phyloP scores from a whole-genome alignment of 2,113 vertebrate genomes.

The Cardinalis cardinalis region DNA sequence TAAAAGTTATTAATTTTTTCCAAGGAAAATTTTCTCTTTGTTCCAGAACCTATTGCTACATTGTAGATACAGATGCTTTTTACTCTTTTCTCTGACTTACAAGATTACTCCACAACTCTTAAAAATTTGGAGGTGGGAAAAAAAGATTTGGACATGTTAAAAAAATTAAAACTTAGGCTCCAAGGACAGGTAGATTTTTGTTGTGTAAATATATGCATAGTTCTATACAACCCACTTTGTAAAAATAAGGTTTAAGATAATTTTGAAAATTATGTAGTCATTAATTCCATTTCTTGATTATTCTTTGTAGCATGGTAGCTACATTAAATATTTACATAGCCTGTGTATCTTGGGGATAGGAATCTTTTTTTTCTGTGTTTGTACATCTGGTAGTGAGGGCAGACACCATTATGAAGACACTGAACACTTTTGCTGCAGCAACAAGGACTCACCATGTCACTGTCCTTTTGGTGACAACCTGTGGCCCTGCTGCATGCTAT shows the following conservation, averaged over 20 bases:
- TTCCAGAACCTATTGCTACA: fast-evolving
- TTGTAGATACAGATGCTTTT: neutral
- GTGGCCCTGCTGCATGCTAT: neutral
- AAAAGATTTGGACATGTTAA: neutral
- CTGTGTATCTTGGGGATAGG: neutral
- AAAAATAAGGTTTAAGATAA: neutral
- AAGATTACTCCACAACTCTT: neutral
- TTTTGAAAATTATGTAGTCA: neutral
- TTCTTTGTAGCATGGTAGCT: neutral
- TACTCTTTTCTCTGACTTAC: neutral
- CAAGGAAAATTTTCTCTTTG: neutral
- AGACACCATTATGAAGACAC: neutral
- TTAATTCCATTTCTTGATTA: neutral
- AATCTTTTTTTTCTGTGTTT: neutral
- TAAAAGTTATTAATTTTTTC: neutral
- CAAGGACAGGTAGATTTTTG: neutral
- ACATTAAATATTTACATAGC: neutral
- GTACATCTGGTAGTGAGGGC: neutral
- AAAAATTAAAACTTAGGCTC: neutral
- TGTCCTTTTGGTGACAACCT: neutral
- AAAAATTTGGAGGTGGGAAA: neutral
- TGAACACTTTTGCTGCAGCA: neutral
- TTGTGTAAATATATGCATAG: neutral
- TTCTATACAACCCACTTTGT: neutral
- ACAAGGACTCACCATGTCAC: neutral